Conservation (phyloP, 2,888 invertebrate genomes). For the Sinotaia quadrata region DNA sequence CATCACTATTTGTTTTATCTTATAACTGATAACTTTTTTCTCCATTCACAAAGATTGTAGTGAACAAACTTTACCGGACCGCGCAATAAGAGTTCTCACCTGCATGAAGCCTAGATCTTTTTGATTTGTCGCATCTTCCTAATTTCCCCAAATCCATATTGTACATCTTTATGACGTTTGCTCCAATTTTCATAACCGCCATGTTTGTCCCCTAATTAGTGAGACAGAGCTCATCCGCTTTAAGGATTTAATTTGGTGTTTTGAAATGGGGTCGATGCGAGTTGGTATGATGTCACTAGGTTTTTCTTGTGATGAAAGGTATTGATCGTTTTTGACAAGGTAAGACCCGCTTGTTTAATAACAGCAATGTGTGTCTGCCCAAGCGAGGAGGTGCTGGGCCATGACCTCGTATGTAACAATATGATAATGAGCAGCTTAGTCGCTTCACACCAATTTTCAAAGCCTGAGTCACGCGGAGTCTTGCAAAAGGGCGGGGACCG, state of each 20-base stretch:
- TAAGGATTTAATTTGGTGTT: neutral
- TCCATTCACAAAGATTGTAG: neutral
- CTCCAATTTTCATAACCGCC: slow-evolving; percentile 44
- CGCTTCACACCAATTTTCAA: slow-evolving; percentile 29
- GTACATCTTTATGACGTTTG: slow-evolving; percentile 39
- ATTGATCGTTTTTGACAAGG: slow-evolving; percentile 29
- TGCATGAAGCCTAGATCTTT: slow-evolving; percentile 1
- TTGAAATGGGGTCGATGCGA: neutral
- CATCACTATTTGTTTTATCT: slow-evolving; percentile 10
- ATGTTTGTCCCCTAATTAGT: slow-evolving; percentile 39
- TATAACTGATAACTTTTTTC: neutral
- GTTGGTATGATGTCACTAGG: neutral
- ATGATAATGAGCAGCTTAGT: slow-evolving; percentile 34
- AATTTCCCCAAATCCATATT: slow-evolving; percentile 37
- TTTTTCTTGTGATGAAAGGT: neutral
- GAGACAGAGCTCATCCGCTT: slow-evolving; percentile 15
- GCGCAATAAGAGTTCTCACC: slow-evolving; percentile 9
- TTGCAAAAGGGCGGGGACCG: slow-evolving; percentile 26
- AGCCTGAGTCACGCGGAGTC: slow-evolving; percentile 10
- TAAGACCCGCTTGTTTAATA: slow-evolving; percentile 15
- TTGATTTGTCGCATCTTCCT: slow-evolving; percentile 25
- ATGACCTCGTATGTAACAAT: slow-evolving; percentile 35
- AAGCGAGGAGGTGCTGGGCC: slow-evolving; percentile 27
- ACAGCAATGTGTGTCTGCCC: slow-evolving; percentile 18
- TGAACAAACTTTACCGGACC: neutral